Percentiles rank a stretch among this genome's conserved stretches.
Evolutionary conservation across 1,140 invertebrate genomes (phyloP).

Genomic region (Anastatus disparis): DNA sequence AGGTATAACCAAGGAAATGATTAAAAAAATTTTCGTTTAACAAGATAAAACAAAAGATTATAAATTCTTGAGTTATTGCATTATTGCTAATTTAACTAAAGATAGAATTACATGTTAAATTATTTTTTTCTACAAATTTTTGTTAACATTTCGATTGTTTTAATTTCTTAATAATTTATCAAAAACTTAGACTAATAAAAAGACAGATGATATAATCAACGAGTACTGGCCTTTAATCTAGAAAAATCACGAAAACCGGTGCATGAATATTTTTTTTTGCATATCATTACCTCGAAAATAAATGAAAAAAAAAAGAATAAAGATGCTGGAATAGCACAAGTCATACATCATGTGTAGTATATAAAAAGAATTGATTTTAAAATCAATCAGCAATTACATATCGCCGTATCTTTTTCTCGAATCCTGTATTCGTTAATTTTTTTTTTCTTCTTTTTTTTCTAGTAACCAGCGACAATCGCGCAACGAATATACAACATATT

Average conservation of each 20-base stretch:
- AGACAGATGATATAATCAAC: no score
- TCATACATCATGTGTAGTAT: background rate
- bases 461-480: no score
- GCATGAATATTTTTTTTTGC: conserved; percentile 5
- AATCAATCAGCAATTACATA: no score
- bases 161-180: no score
- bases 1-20: background rate
- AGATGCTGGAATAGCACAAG: conserved; percentile 3
- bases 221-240: background rate
- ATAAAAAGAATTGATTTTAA: conserved; percentile 6
- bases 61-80: conserved; percentile 9
- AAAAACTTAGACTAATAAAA: no score
- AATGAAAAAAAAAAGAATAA: background rate
- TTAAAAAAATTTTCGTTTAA: conserved; percentile 10
- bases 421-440: no score
- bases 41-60: conserved; percentile 7
- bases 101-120: background rate
- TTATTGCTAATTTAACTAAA: background rate
- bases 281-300: background rate
- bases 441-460: no score
- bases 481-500: no score
- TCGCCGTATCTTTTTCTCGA: no score
- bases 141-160: no score
- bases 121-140: background rate
- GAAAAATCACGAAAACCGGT: conserved; percentile 8